Conservation (phyloP, 1,140 invertebrate genomes). For the Pararge aegeria region DNA sequence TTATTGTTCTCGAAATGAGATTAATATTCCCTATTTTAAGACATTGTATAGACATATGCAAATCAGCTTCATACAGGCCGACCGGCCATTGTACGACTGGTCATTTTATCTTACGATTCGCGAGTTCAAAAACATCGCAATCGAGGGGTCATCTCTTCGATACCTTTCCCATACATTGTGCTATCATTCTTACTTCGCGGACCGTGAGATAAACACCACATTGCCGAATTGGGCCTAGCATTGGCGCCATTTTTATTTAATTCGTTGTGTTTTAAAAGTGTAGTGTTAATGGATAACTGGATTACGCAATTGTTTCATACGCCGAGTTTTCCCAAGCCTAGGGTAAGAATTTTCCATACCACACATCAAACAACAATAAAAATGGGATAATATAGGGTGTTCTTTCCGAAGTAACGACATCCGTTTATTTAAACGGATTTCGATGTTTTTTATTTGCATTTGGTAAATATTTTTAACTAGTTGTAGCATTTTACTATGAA, state of each 20-base stretch:
- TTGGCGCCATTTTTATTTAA: slow-evolving; percentile 15
- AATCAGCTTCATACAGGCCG: slow-evolving; percentile 44
- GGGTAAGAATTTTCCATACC: slow-evolving; percentile 51
- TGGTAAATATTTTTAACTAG: too few relatives aligned
- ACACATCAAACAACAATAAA: too few relatives aligned
- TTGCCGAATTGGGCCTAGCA: neutral
- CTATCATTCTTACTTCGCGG: slow-evolving; percentile 56
- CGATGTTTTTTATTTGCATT: too few relatives aligned
- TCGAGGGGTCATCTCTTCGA: slow-evolving; percentile 66
- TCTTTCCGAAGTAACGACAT: too few relatives aligned
- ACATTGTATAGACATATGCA: slow-evolving; percentile 43
- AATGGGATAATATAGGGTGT: too few relatives aligned
- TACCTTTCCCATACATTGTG: slow-evolving; percentile 56
- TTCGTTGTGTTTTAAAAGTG: slow-evolving; percentile 15
- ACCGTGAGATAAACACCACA: slow-evolving; percentile 64
- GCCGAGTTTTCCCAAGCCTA: slow-evolving; percentile 53
- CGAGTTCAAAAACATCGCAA: slow-evolving; percentile 45
- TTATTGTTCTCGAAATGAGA: slow-evolving; percentile 1
- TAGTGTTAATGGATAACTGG: slow-evolving; percentile 62
- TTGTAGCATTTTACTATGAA: too few relatives aligned
- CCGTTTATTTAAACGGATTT: too few relatives aligned
- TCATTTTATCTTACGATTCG: slow-evolving; percentile 68
- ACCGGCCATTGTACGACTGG: slow-evolving; percentile 53
- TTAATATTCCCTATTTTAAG: slow-evolving; percentile 12
- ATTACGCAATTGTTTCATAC: slow-evolving; percentile 68